These are phyloP conservation scores for Phortica okadai DNA, from an alignment of 2,888 invertebrate genomes.

Conservation along the genomic window DNA sequence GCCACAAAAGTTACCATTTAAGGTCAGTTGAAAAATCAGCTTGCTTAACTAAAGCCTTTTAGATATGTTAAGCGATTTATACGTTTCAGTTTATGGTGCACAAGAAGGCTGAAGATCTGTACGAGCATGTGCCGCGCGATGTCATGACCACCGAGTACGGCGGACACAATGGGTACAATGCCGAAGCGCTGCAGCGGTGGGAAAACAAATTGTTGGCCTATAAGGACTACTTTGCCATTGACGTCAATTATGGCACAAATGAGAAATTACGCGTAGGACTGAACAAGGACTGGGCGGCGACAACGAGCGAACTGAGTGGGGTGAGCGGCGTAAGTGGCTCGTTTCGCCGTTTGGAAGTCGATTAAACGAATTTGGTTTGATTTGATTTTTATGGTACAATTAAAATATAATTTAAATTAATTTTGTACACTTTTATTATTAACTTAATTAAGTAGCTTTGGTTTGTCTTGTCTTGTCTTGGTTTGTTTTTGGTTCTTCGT, in stretches of 20 bases:
- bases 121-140: constrained; percentile 63
- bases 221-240: constrained; percentile 62
- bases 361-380: constrained; percentile 46
- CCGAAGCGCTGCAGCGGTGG: constrained; percentile 65
- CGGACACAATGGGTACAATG: constrained; percentile 65
- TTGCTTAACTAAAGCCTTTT: background rate
- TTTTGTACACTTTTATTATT: constrained; percentile 42
- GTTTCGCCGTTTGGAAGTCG: constrained; percentile 67
- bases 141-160: constrained; percentile 68
- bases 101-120: constrained; percentile 69
- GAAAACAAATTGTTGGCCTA: constrained; percentile 52
- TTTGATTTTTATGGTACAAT: constrained; percentile 46
- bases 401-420: constrained; percentile 32
- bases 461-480: background rate
- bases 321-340: constrained; percentile 58
- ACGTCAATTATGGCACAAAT: constrained; percentile 60
- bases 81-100: constrained; percentile 63
- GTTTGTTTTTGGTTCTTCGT: background rate
- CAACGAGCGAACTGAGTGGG: constrained; percentile 60
- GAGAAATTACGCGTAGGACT: constrained; percentile 63
- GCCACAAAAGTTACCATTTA: constrained; percentile 60
- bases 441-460: constrained; percentile 38
- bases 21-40: constrained; percentile 52
- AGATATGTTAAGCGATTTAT: background rate
- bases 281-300: constrained; percentile 49